Conservation (phyloP, 2,888 invertebrate species). For the Drosophila quinaria region DNA sequence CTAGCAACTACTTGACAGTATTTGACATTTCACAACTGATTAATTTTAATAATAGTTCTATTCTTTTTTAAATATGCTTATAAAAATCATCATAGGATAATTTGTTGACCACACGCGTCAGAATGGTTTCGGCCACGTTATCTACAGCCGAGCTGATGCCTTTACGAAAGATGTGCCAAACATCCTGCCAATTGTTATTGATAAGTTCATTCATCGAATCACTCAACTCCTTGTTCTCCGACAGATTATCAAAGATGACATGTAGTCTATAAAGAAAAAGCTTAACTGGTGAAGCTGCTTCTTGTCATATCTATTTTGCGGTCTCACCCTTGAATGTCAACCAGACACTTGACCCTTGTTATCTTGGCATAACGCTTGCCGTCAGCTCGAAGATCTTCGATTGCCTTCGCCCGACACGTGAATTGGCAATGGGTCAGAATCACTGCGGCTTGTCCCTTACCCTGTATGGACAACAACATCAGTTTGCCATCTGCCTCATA, state of each 20-base stretch:
- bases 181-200: neutral
- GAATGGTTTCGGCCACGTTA: neutral
- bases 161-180: neutral
- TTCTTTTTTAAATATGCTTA: neutral
- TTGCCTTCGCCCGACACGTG: neutral
- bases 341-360: constrained; percentile 1
- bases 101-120: neutral
- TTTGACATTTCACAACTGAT: neutral
- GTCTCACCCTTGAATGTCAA: neutral
- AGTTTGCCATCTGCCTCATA: neutral
- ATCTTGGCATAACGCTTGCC: neutral
- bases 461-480: neutral
- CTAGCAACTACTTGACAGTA: neutral
- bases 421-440: neutral
- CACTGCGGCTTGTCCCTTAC: neutral
- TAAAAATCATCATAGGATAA: neutral
- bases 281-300: neutral
- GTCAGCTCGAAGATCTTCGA: neutral
- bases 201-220: neutral
- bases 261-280: neutral
- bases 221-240: neutral
- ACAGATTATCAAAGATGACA: neutral
- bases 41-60: neutral
- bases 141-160: constrained; percentile 1
- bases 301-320: neutral